Conservation (phyloP, 2,113 vertebrate species). For the Erythrocebus patas region DNA sequence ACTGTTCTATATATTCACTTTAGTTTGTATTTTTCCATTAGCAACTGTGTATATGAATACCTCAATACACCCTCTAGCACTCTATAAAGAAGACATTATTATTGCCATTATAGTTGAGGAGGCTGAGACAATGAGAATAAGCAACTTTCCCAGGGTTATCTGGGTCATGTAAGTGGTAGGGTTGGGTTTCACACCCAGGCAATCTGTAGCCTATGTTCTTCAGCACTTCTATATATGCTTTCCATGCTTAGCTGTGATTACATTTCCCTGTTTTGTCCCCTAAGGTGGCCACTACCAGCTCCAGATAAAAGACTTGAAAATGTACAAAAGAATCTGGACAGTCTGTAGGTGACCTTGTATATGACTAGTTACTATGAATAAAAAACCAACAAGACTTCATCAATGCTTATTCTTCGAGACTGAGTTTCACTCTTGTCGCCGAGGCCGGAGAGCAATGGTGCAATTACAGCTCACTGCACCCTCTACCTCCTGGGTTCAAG, state of each 20-base stretch:
- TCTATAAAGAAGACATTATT: neutral
- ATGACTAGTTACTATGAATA: neutral
- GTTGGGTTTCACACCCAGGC: neutral
- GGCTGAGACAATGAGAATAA: neutral
- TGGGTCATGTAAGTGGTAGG: neutral
- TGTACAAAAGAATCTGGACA: neutral
- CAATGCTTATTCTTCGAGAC: neutral
- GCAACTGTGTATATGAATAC: neutral
- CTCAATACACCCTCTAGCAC: neutral
- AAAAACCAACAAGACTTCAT: neutral
- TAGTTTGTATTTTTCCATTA: neutral
- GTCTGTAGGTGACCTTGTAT: neutral
- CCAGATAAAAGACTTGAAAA: neutral
- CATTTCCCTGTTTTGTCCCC: neutral
- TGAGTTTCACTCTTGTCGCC: no score
- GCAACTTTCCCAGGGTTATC: neutral
- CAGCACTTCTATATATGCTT: neutral
- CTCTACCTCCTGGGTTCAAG: no score
- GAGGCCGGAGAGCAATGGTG: no score
- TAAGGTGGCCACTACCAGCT: neutral
- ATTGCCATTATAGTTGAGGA: neutral
- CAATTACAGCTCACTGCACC: no score
- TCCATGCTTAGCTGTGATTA: neutral
- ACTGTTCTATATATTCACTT: neutral
- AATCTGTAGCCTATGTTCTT: neutral